Base-by-base conservation (phyloP, 2,888 invertebrate genomes). In the Tachina fera region DNA sequence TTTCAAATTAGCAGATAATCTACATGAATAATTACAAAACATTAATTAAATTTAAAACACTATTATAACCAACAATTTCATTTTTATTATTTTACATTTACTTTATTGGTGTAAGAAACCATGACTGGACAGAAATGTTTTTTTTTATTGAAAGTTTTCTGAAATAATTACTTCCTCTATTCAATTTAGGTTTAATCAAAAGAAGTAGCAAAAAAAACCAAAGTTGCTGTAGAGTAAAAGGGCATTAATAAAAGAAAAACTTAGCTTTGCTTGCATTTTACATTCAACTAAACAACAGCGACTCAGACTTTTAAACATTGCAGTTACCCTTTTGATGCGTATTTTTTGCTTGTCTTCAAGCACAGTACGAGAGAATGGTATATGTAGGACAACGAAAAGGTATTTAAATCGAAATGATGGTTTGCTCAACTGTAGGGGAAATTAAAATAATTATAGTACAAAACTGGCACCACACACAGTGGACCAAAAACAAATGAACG, bases 1-100 rank as follows among this genome's bases (percentile, higher is more conserved):
- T 80, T 75, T 80, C 49, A 75, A 70, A 80, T 80, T 75, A 79
- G 31, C 47, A 75, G 60, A 58, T 68, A 70, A 78, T 68, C 58
- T 70, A 22, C 16, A 58, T 47, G 47, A 74, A 79, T 70, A 76
- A 75, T 56, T 74, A 39, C 19, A 53, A 53, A 22, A 61, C 43
- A 56, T 58, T 82, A 63, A 65, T 70, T 22, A n/a, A 9, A 61
- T 53, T 43, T 49, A 45, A 53, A 53, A 43, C 22, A 43, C 41
- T 2, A 45, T 19, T 2, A 45, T 19, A 43, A 19, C 22, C 31
- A 39, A 9, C 10, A 39, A 49, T 16, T 22, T 9, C 3, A 45
- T 56, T 22, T 10, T 14, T 56, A 63, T 14, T 67, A 56, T 58
- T 60, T 60, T 68, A 43, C 9, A 16, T 41, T 63, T 43, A 43